A percentile compares a stretch with the other conserved stretches of the same genome.
These are phyloP conservation scores for Hafferia zeledoni DNA, from an alignment of 2,797 vertebrate species.

Conservation along the genomic window DNA sequence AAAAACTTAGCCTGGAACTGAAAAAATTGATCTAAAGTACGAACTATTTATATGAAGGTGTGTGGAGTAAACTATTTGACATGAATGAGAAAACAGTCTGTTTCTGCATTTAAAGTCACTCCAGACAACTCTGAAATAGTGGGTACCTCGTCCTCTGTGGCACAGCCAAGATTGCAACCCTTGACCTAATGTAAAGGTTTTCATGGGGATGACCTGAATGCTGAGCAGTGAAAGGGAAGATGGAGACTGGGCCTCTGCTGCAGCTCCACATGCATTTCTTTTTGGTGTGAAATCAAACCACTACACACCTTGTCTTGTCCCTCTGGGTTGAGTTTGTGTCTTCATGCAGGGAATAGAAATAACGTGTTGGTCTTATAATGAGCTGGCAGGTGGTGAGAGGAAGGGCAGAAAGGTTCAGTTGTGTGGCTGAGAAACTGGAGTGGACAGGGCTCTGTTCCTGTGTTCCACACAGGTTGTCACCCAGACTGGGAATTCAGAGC, in stretches of 20 bases:
- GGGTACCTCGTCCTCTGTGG: background rate
- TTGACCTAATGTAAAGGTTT: background rate
- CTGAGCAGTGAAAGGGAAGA: background rate
- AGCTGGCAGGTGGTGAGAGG: background rate
- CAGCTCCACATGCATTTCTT: background rate
- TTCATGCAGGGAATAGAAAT: background rate
- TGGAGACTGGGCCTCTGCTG: background rate
- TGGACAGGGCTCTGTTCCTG: background rate
- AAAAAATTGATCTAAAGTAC: background rate
- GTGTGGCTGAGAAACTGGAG: background rate
- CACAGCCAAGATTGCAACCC: background rate
- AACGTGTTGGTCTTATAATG: fast-evolving
- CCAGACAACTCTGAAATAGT: background rate
- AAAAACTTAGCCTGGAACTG: background rate
- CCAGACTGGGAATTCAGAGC: background rate
- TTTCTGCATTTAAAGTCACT: background rate
- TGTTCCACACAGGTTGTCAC: background rate
- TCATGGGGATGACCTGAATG: background rate
- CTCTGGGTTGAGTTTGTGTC: background rate
- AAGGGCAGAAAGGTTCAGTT: background rate
- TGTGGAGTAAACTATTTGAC: background rate
- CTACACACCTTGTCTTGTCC: background rate
- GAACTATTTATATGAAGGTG: background rate
- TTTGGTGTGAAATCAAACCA: background rate
- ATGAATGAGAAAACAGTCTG: background rate